These are phyloP conservation scores for Zygogramma bicolorata DNA, from an alignment of 2,888 invertebrate genomes.

Conservation along the genomic window DNA sequence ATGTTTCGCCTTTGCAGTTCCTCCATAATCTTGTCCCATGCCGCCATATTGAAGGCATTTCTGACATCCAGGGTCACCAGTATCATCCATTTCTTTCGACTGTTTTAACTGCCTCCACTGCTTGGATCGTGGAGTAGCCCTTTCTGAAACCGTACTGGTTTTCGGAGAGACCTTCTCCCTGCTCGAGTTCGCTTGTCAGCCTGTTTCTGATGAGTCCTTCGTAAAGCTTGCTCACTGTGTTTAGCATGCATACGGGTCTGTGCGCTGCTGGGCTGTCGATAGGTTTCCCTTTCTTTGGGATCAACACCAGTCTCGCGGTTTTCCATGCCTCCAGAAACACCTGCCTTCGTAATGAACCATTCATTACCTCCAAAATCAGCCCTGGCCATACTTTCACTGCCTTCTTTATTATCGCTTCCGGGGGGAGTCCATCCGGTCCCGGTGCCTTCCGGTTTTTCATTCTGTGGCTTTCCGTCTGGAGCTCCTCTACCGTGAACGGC, in stretches of 20 bases:
- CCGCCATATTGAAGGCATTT: not conserved
- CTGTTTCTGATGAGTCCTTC: not conserved
- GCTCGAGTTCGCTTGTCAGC: not conserved
- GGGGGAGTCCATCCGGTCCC: constrained; percentile 29
- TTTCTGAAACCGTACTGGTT: not conserved
- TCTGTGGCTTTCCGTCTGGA: not conserved
- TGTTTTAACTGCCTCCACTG: not conserved
- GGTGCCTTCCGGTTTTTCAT: constrained; percentile 19
- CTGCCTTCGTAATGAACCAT: not conserved
- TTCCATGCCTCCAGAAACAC: constrained; percentile 1
- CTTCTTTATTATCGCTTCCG: constrained; percentile 1
- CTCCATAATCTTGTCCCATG: not conserved
- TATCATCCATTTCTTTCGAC: not conserved
- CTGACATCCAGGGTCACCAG: not conserved
- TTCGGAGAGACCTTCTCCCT: not conserved
- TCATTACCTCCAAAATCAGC: not conserved
- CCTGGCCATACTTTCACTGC: not conserved
- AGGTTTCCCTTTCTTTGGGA: not conserved
- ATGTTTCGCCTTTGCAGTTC: not conserved
- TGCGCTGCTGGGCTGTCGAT: not conserved
- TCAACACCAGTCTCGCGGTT: constrained; percentile 2
- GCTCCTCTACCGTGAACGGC: not conserved
- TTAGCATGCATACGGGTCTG: not conserved
- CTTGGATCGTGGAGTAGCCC: not conserved
- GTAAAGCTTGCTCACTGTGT: not conserved